Percentiles rank a stretch among this genome's conserved stretches.
phyloP scores from a whole-genome alignment of 2,888 invertebrate species.

The Thysanoteuthis rhombus region DNA sequence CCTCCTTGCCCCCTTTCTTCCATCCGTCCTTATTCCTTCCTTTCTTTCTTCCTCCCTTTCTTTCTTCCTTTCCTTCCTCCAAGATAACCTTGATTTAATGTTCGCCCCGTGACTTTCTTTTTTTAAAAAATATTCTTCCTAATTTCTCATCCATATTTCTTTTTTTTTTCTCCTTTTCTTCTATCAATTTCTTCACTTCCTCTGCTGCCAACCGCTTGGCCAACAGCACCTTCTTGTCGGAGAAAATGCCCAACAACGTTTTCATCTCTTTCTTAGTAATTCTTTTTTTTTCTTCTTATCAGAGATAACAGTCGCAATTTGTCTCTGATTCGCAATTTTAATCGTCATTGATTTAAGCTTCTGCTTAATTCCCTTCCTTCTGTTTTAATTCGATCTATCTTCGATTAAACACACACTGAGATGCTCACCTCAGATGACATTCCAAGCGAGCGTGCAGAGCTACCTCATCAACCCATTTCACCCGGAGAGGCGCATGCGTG shows the following conservation, averaged over 20 bases:
- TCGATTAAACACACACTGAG: background rate
- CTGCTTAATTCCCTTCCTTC: background rate
- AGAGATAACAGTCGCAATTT: background rate
- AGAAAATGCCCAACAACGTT: background rate
- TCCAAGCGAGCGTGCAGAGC: background rate
- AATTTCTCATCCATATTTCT: background rate
- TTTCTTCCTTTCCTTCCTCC: background rate
- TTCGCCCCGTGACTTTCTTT: too few species aligned
- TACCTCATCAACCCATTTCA: background rate
- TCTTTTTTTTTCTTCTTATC: background rate
- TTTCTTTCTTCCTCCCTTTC: background rate
- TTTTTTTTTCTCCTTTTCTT: background rate
- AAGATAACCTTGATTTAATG: too few species aligned
- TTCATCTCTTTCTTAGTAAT: background rate
- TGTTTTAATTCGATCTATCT: background rate
- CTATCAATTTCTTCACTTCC: background rate
- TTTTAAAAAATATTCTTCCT: too few species aligned
- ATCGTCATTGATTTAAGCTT: background rate
- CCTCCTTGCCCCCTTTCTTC: background rate
- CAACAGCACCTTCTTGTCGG: too few species aligned
- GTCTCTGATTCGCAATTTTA: background rate
- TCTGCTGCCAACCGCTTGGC: background rate
- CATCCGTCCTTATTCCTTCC: background rate
- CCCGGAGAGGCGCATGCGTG: background rate
- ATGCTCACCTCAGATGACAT: background rate